A percentile compares a stretch with the other conserved stretches of the same genome.
Evolutionary conservation across 2,888 invertebrate species (phyloP).

Genomic region (Ametastegia equiseti): DNA sequence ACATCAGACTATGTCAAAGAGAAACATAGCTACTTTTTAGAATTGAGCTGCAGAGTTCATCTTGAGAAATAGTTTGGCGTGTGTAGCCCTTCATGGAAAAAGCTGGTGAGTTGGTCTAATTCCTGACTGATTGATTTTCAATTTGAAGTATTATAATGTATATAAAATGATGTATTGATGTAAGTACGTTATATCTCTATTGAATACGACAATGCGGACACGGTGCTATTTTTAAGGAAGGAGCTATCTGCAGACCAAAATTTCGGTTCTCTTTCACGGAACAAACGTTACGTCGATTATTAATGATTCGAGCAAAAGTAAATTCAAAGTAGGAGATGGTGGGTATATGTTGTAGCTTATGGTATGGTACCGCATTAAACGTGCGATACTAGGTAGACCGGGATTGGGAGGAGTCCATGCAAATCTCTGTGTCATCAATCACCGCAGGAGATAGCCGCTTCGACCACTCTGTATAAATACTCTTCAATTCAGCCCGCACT

Average conservation of each 20-base stretch:
- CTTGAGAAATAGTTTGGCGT: no score
- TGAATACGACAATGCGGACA: not conserved
- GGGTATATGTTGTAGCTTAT: slow-evolving; percentile 4
- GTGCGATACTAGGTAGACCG: slow-evolving; percentile 32
- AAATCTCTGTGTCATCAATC: slow-evolving; percentile 49
- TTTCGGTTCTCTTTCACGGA: not conserved
- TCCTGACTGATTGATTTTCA: not conserved
- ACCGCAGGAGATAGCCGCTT: slow-evolving; percentile 43
- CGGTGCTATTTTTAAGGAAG: not conserved
- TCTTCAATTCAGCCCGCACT: slow-evolving; percentile 47
- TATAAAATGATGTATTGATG: no score
- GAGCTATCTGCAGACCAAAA: not conserved
- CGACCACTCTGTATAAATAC: slow-evolving; percentile 50
- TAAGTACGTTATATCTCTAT: not conserved
- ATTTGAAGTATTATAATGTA: not conserved
- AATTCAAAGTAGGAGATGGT: slow-evolving; percentile 21
- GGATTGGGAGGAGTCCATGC: slow-evolving; percentile 51
- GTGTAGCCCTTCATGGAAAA: no score
- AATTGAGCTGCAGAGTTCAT: no score
- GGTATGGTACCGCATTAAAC: slow-evolving; percentile 47
- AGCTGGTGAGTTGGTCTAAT: no score
- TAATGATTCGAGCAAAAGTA: slow-evolving; percentile 26
- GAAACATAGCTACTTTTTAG: no score
- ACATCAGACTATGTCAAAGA: no score
- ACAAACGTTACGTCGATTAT: slow-evolving; percentile 36